These are phyloP conservation scores for Diadumene lineata DNA, from an alignment of 92 coral and sea anemone species.

Conservation along the genomic window DNA sequence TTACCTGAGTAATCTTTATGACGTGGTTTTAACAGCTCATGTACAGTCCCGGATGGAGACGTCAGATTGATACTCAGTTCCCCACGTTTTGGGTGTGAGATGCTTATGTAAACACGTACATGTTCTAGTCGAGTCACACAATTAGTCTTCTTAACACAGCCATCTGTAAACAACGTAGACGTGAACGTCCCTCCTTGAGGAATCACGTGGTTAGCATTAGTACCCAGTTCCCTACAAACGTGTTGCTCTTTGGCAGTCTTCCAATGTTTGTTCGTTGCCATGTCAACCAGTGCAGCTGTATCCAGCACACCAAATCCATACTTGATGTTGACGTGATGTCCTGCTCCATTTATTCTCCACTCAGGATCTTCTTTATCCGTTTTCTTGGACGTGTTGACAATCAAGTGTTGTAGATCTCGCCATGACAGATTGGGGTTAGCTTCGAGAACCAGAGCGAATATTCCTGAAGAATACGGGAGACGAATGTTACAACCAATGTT, in stretches of 20 bases:
- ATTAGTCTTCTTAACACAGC: slow-evolving; percentile 58
- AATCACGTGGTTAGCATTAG: slow-evolving; percentile 45
- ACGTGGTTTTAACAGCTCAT: slow-evolving; percentile 79
- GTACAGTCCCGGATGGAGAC: slow-evolving; percentile 86
- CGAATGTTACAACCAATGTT: slow-evolving; percentile 19
- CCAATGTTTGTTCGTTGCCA: slow-evolving; percentile 72
- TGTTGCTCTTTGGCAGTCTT: slow-evolving; percentile 84
- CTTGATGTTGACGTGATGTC: slow-evolving; percentile 86
- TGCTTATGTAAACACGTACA: slow-evolving; percentile 78
- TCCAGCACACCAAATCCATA: slow-evolving; percentile 97
- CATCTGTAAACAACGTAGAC: slow-evolving; percentile 56
- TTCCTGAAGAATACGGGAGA: slow-evolving; percentile 64
- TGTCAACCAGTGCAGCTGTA: slow-evolving; percentile 78
- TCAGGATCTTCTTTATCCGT: slow-evolving; percentile 71
- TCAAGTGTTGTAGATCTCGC: slow-evolving; percentile 95
- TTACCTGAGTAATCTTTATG: slow-evolving; percentile 64
- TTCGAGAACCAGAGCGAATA: slow-evolving; percentile 93
- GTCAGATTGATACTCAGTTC: slow-evolving; percentile 73
- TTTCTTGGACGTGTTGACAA: slow-evolving; percentile 84
- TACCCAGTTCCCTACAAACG: slow-evolving; percentile 75
- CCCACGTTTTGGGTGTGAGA: slow-evolving; percentile 78
- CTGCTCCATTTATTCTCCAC: slow-evolving; percentile 87
- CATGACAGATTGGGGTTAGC: slow-evolving; percentile 92
- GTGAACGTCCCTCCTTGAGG: slow-evolving; percentile 56
- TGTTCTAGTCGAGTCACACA: slow-evolving; percentile 88